These are phyloP conservation scores for Masticophis lateralis DNA, from an alignment of 2,797 vertebrate species.

Conservation along the genomic window DNA sequence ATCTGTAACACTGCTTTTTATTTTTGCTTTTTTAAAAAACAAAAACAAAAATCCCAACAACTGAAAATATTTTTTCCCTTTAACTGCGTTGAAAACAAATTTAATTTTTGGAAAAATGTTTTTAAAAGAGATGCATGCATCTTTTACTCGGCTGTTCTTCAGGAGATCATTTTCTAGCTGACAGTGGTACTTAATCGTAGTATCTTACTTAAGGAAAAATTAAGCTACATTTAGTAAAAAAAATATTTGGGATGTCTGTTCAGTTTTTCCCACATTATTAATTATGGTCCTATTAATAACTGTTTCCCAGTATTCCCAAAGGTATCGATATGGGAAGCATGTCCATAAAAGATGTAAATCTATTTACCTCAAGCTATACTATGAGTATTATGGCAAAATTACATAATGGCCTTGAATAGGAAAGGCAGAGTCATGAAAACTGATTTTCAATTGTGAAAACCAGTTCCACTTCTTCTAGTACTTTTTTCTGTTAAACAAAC, in stretches of 20 bases:
- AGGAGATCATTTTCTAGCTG: background rate
- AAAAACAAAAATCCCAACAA: constrained; percentile 6
- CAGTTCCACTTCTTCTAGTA: background rate
- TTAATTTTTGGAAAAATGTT: background rate
- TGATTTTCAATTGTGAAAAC: background rate
- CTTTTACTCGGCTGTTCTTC: background rate
- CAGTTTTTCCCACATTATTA: background rate
- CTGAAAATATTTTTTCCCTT: background rate
- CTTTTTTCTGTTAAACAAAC: background rate
- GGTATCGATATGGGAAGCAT: background rate
- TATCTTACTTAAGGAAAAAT: background rate
- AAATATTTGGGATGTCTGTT: background rate
- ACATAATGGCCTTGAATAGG: background rate
- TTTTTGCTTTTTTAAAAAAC: constrained; percentile 34
- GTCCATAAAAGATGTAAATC: background rate
- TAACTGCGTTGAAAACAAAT: background rate
- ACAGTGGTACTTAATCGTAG: background rate
- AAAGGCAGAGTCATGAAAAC: background rate
- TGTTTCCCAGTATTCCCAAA: background rate
- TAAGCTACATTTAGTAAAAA: background rate
- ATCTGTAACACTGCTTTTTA: constrained; percentile 16
- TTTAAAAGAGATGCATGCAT: background rate
- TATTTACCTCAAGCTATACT: background rate
- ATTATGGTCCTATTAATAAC: background rate
- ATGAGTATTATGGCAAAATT: background rate